Percentiles rank a stretch among this genome's conserved stretches.
Evolutionary conservation across 92 coral and sea anemone species (phyloP).

Genomic region (Metridium senile): DNA sequence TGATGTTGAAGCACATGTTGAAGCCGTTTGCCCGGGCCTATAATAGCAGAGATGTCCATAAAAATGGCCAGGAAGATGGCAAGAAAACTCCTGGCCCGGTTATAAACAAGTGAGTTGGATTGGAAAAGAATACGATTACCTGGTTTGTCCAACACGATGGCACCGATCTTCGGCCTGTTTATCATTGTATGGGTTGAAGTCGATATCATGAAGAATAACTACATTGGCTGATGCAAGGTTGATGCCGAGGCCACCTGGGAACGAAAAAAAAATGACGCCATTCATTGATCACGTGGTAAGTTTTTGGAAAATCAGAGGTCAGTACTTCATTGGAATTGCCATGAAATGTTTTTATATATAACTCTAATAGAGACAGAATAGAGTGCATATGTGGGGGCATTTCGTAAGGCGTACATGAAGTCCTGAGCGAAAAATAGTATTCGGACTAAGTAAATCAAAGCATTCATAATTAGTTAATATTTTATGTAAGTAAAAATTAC

Average conservation of each 20-base stretch:
- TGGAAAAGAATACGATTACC: constrained; percentile 40
- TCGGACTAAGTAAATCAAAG: too few species aligned
- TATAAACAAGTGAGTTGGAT: neutral
- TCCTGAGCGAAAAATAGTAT: too few species aligned
- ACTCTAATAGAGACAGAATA: too few species aligned
- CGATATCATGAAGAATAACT: constrained; percentile 89
- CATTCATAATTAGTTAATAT: too few species aligned
- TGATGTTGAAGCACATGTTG: too few species aligned
- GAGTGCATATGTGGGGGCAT: too few species aligned
- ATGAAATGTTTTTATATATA: too few species aligned
- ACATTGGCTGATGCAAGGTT: constrained; percentile 95
- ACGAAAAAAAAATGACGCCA: neutral
- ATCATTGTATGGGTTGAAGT: constrained; percentile 96
- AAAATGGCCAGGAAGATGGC: neutral
- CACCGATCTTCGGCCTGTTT: constrained; percentile 97
- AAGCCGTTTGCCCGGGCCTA: too few species aligned
- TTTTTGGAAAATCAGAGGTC: neutral
- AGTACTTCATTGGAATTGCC: neutral
- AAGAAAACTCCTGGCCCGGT: too few species aligned
- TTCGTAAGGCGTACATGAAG: too few species aligned
- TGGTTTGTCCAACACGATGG: constrained; percentile 97
- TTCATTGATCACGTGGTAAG: neutral
- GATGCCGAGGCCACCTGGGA: constrained; percentile 94
- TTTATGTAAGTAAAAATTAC: too few species aligned
- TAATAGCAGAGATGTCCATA: neutral